A percentile compares a stretch with the other conserved stretches of the same genome.
Conservation (phyloP, 2,113 vertebrate species). For the Ctenodactylus gundi region DNA sequence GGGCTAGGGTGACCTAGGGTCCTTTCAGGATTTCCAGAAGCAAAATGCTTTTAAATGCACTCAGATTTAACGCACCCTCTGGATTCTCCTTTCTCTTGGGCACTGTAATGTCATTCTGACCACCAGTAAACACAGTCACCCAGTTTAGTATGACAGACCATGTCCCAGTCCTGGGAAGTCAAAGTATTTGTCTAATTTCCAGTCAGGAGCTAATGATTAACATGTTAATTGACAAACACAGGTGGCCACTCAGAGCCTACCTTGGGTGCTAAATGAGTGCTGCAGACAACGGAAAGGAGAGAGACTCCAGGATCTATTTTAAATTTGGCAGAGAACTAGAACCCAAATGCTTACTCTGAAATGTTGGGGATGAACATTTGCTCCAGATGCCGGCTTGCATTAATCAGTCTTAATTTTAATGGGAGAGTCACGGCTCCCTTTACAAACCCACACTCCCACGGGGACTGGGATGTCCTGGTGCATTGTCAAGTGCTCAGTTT, state of each 20-base stretch:
- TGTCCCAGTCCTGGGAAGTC: background rate
- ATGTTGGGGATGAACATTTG: conserved; percentile 15
- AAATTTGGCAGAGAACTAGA: conserved; percentile 14
- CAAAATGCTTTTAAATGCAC: background rate
- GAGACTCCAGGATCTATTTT: background rate
- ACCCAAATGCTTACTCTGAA: conserved; percentile 45
- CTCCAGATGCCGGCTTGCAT: background rate
- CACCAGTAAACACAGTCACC: background rate
- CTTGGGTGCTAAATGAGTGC: background rate
- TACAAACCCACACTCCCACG: background rate
- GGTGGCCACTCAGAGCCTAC: background rate
- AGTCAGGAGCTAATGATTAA: background rate
- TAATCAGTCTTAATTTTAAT: background rate
- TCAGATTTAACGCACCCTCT: background rate
- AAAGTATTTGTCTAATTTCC: background rate
- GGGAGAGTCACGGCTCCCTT: background rate
- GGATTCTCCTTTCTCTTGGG: background rate
- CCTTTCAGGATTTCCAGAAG: background rate
- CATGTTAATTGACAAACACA: background rate
- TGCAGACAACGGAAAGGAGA: background rate
- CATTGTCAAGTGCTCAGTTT: background rate
- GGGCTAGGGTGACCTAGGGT: background rate
- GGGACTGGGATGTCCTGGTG: background rate
- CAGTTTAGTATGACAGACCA: background rate
- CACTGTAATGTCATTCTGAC: background rate